Evolutionary conservation across 2,888 invertebrate genomes (phyloP), one percentile per base, ranked within the genome.

Genomic region (Scaptomyza cyrtandrae): DNA sequence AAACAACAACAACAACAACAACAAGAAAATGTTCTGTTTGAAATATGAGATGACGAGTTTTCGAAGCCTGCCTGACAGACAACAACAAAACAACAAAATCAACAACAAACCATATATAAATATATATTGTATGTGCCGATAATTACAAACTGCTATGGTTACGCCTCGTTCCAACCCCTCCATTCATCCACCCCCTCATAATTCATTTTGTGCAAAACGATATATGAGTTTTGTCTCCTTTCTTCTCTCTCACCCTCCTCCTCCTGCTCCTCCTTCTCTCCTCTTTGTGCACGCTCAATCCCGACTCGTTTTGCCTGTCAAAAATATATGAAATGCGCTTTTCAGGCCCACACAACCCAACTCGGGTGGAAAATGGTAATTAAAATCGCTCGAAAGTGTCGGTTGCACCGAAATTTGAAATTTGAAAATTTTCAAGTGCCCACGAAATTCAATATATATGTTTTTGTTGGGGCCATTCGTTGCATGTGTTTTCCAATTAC

Each of bases 401-500:
- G 86, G 78, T 64, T 64, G 75, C 54, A 57, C 29, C 52, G n/a
- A 33, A 14, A 78, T 71, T 75, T 39, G n/a, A 33, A 14, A 78
- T 71, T 75, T 39, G 10, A 55, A 75, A 61, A 75, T 78, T 80
- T 75, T 75, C 55, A 60, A 65, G 58, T 79, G 63, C 24, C 55
- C 64, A 70, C 64, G 64, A 75, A 58, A 70, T 64, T 61, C 52
- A 70, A 74, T 72, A 75, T 58, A 50, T 50, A 13, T 24, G 3
- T 35, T 35, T 49, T 14, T 6, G n/a, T n/a, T n/a, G 7, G n/a
- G 33, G 13, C 55, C 7, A 74, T 59, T 69, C 59, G 61, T 58
- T 80, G 79, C 71, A 73, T 79, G 71, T 77, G 79, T 72, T 79
- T 83, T 87, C 68, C 88, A 87, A 87, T 87, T 87, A 83, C 82